phyloP scores from a whole-genome alignment of 2,113 vertebrate species.

The Alouatta palliata region DNA sequence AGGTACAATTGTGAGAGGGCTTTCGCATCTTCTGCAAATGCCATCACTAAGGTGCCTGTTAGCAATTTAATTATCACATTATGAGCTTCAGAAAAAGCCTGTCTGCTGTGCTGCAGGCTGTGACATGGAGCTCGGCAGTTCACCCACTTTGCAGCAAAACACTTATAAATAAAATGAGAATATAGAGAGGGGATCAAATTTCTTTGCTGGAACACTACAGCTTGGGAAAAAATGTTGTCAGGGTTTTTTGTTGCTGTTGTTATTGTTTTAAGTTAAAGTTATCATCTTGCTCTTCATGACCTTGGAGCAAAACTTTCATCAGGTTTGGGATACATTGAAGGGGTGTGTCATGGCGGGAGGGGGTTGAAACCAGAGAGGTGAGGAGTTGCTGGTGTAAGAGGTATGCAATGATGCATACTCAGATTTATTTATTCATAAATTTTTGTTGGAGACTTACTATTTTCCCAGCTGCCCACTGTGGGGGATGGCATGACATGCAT shows the following conservation, averaged over 20 bases:
- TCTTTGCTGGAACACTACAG: not conserved
- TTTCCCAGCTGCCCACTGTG: not conserved
- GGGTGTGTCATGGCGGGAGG: accelerated
- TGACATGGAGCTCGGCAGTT: constrained; percentile 87
- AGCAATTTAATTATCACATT: constrained; percentile 99
- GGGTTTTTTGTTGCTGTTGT: not conserved
- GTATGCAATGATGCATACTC: not conserved
- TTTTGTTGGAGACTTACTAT: not conserved
- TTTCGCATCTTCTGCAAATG: constrained; percentile 85
- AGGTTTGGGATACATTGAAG: not conserved
- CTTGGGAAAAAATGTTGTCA: not conserved
- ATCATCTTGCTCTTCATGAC: not conserved
- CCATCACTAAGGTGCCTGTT: constrained; percentile 93
- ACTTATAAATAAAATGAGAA: constrained; percentile 77
- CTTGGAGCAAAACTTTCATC: constrained; percentile 28
- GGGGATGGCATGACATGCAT: not conserved
- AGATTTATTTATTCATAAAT: not conserved
- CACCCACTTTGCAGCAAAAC: constrained; percentile 85
- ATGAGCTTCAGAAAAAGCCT: constrained; percentile 92
- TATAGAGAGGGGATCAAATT: constrained; percentile 31
- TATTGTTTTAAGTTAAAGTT: not conserved
- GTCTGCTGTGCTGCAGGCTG: constrained; percentile 90
- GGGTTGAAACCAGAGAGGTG: not conserved
- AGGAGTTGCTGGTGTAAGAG: not conserved
- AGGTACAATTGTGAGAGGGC: constrained; percentile 84